phyloP scores from a whole-genome alignment of 2,888 invertebrate genomes.

The Andrena marginata region DNA sequence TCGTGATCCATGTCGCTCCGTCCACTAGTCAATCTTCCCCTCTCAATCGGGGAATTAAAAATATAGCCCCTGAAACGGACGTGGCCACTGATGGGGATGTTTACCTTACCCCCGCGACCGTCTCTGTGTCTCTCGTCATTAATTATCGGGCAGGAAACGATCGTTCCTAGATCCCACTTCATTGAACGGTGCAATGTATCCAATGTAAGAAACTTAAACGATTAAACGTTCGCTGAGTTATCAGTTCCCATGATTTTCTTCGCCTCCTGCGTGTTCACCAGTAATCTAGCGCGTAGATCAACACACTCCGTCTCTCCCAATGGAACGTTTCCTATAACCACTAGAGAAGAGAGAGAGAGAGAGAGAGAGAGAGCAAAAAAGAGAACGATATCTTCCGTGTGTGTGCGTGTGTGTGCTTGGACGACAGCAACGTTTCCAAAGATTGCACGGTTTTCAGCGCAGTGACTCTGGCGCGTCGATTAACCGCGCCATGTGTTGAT shows the following conservation, averaged over 20 bases:
- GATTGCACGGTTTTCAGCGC: conserved; percentile 47
- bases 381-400: background rate
- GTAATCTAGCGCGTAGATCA: background rate
- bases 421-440: conserved; percentile 21
- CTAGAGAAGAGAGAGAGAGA: background rate
- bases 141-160: background rate
- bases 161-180: background rate
- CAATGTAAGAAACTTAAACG: conserved; percentile 28
- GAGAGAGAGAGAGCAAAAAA: background rate
- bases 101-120: background rate
- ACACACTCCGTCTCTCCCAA: background rate
- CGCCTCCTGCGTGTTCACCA: background rate
- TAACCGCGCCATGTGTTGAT: conserved; percentile 58
- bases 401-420: background rate
- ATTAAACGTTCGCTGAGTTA: conserved; percentile 46
- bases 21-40: too few species aligned
- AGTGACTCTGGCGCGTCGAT: conserved; percentile 17
- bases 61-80: too few species aligned
- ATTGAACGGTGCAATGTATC: conserved; percentile 28
- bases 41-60: too few species aligned
- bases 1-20: too few species aligned
- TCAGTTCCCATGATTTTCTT: conserved; percentile 29
- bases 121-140: conserved; percentile 30
- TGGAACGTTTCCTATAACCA: background rate
- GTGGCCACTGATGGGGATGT: background rate